These are phyloP conservation scores for Sphaerodactylus townsendi DNA, from an alignment of 2,113 vertebrate species.

Conservation along the genomic window DNA sequence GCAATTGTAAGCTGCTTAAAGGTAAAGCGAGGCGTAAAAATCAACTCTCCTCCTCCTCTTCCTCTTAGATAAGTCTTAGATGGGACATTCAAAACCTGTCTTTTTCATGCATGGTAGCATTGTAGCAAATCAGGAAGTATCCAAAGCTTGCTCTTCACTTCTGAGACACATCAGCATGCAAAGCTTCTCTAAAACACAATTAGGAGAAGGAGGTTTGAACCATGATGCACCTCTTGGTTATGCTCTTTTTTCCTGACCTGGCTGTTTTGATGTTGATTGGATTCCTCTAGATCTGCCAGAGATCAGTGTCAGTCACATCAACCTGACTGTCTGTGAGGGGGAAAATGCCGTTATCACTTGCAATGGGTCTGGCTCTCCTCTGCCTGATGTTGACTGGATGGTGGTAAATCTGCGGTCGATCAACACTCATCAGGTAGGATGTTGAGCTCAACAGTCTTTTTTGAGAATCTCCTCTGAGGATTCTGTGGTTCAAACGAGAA, in stretches of 20 bases:
- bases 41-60: no score
- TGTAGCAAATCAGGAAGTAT: background rate
- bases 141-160: background rate
- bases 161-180: background rate
- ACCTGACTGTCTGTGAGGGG: slow-evolving; percentile 89
- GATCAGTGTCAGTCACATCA: slow-evolving; percentile 94
- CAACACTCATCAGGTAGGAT: slow-evolving; percentile 92
- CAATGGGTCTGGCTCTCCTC: slow-evolving; percentile 89
- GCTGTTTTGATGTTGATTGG: background rate
- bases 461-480: background rate
- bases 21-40: no score
- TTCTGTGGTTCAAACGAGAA: no score
- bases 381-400: slow-evolving; percentile 97
- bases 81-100: no score
- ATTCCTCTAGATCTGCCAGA: slow-evolving; percentile 85
- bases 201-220: background rate
- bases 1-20: no score
- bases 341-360: slow-evolving; percentile 93
- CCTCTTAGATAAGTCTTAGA: no score
- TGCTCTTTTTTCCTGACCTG: background rate
- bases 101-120: background rate
- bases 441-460: rapidly evolving
- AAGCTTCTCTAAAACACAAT: background rate
- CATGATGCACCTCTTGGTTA: background rate
- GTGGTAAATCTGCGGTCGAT: slow-evolving; percentile 91